phyloP scores from a whole-genome alignment of 2,888 invertebrate species.

The Drosophila colorata region DNA sequence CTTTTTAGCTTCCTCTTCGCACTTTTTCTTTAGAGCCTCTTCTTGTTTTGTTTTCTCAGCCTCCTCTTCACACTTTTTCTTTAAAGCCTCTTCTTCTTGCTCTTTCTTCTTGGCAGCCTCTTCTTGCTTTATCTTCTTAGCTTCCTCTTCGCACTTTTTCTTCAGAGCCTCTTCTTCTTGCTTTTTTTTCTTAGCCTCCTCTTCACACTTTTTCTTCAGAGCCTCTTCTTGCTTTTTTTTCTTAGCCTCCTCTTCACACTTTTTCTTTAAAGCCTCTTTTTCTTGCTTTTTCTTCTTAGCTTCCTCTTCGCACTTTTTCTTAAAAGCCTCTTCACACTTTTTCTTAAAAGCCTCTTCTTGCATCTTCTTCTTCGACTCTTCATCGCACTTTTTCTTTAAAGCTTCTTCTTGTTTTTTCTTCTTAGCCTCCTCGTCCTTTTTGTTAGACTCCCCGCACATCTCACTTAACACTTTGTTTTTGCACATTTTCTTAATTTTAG shows the following conservation, averaged over 20 bases:
- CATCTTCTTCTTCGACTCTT: background rate
- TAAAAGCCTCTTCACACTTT: background rate
- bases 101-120: background rate
- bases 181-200: background rate
- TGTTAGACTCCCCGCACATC: background rate
- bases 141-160: background rate
- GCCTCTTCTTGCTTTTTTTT: background rate
- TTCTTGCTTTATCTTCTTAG: background rate
- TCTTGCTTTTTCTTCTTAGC: background rate
- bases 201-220: background rate
- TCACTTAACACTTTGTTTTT: background rate
- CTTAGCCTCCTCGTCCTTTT: background rate
- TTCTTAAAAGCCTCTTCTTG: background rate
- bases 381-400: background rate
- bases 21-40: background rate
- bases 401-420: background rate
- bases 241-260: background rate
- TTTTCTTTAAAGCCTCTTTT: no score
- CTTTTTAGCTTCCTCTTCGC: no score
- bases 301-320: background rate
- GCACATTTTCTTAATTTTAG: constrained; percentile 2
- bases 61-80: no score
- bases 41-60: background rate
- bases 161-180: background rate
- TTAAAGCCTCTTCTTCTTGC: background rate